A percentile compares a stretch with the other conserved stretches of the same genome.
phyloP scores from a whole-genome alignment of 2,888 invertebrate genomes.

The Epirrita christyi region DNA sequence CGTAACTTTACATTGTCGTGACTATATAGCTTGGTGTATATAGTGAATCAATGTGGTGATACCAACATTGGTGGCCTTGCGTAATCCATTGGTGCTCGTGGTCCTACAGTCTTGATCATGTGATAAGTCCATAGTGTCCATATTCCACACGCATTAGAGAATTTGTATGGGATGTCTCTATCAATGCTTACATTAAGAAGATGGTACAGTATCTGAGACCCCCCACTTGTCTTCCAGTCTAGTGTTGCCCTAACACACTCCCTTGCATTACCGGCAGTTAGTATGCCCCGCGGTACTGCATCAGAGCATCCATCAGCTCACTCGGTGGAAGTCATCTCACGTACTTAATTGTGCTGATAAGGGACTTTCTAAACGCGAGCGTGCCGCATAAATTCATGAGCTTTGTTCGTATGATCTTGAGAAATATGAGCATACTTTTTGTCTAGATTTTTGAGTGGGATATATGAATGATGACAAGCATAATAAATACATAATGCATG shows the following conservation, averaged over 20 bases:
- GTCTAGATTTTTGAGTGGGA: too few species aligned
- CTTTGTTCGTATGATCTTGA: constrained; percentile 5
- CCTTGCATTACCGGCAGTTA: constrained; percentile 40
- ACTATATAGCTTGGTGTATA: too few species aligned
- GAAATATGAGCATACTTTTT: constrained; percentile 6
- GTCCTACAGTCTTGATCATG: too few species aligned
- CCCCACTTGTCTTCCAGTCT: neutral
- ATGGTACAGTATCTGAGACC: too few species aligned
- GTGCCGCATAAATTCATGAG: constrained; percentile 6
- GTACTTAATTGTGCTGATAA: constrained; percentile 61
- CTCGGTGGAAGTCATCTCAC: constrained; percentile 54
- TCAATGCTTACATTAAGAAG: too few species aligned
- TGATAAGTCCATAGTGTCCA: too few species aligned
- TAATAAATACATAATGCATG: neutral
- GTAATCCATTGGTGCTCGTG: too few species aligned
- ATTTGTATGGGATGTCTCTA: too few species aligned
- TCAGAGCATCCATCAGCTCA: constrained; percentile 32
- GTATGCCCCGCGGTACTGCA: constrained; percentile 35
- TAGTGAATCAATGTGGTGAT: too few species aligned
- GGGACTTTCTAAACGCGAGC: constrained; percentile 38
- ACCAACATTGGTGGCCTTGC: too few species aligned
- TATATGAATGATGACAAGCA: neutral
- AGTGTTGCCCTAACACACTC: constrained; percentile 4
- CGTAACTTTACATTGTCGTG: too few species aligned
- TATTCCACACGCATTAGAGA: too few species aligned